Evolutionary conservation across 2,888 invertebrate genomes (phyloP).

Genomic region (Plutella xylostella): DNA sequence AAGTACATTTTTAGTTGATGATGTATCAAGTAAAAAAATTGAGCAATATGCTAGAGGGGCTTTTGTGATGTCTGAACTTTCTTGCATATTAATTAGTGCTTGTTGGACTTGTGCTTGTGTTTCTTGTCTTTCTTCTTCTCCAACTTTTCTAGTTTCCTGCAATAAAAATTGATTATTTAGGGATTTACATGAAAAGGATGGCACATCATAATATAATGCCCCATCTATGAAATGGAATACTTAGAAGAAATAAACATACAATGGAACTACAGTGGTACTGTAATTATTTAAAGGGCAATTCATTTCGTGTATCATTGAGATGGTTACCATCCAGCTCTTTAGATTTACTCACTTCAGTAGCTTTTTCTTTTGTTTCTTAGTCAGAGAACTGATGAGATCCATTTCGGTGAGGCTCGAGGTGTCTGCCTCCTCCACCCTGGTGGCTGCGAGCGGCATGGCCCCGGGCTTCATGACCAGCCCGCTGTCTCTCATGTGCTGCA

Average conservation of each 20-base stretch:
- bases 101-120: slow-evolving; percentile 35
- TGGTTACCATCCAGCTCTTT: too few species aligned
- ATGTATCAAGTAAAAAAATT: too few species aligned
- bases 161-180: slow-evolving; percentile 23
- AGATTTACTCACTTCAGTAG: slow-evolving; percentile 85
- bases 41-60: too few species aligned
- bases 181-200: background rate
- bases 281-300: too few species aligned
- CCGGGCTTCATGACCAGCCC: slow-evolving; percentile 90
- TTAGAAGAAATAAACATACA: too few species aligned
- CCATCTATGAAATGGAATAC: too few species aligned
- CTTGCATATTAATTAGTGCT: background rate
- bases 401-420: slow-evolving; percentile 73
- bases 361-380: slow-evolving; percentile 90
- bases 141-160: slow-evolving; percentile 76
- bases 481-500: slow-evolving; percentile 93
- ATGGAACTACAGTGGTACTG: too few species aligned
- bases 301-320: too few species aligned
- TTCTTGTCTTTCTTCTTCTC: slow-evolving; percentile 67
- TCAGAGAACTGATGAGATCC: slow-evolving; percentile 85
- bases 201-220: background rate
- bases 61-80: too few species aligned
- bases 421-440: slow-evolving; percentile 72
- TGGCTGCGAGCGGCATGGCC: slow-evolving; percentile 69
- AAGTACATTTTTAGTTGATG: too few species aligned